Conservation (phyloP, 2,888 invertebrate genomes). For the Erebia ligea region DNA sequence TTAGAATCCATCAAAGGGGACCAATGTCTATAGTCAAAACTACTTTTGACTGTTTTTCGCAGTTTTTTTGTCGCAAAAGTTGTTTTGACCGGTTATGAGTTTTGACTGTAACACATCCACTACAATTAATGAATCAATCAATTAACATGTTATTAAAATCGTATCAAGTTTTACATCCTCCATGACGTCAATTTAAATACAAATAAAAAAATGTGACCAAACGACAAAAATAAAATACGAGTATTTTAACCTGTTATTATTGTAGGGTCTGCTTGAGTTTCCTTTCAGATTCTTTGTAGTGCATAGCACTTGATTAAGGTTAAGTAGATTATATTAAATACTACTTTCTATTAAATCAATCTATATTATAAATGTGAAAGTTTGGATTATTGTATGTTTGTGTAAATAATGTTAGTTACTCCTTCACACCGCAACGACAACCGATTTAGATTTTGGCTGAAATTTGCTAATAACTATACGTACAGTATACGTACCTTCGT, state of each 20-base stretch:
- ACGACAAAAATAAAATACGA: background rate
- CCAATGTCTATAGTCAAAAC: too few relatives aligned
- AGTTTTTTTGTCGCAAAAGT: too few relatives aligned
- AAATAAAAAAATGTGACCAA: background rate
- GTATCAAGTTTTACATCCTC: background rate
- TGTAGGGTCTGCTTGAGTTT: background rate
- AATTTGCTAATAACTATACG: too few relatives aligned
- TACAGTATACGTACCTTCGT: too few relatives aligned
- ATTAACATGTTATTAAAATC: conserved; percentile 2
- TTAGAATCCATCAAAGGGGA: too few relatives aligned
- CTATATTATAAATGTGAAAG: too few relatives aligned
- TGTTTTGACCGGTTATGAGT: too few relatives aligned
- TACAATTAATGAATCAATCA: background rate
- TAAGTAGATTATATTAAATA: background rate
- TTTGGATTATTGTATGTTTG: too few relatives aligned
- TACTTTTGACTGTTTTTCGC: too few relatives aligned
- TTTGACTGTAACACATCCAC: background rate
- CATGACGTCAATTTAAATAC: background rate
- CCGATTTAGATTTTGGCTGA: too few relatives aligned
- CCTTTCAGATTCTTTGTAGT: background rate
- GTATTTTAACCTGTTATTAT: background rate
- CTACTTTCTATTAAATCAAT: background rate
- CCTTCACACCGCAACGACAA: too few relatives aligned
- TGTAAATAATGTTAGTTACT: too few relatives aligned
- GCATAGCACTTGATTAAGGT: background rate